Conservation (phyloP, 1,140 invertebrate species). For the Lasioglossum baleicum region DNA sequence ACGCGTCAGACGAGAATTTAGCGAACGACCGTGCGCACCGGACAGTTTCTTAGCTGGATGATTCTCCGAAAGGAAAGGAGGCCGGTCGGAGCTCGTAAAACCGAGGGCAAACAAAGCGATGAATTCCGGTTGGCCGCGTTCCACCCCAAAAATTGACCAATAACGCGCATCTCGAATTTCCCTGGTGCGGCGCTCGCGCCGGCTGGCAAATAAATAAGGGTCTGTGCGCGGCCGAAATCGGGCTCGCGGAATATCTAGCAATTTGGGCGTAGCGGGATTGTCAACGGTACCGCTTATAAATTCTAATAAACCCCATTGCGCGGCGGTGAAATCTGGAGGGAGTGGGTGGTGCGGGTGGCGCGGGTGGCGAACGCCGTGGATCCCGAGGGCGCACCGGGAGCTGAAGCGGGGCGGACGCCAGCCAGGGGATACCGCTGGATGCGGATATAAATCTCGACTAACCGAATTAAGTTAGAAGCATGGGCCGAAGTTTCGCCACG, state of each 20-base stretch:
- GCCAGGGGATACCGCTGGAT: slow-evolving; percentile 46
- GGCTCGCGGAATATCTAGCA: slow-evolving; percentile 50
- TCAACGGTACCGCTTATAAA: slow-evolving; percentile 70
- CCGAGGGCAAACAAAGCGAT: slow-evolving; percentile 74
- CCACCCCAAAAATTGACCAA: slow-evolving; percentile 71
- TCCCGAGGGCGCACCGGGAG: too few species aligned
- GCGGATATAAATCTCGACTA: slow-evolving; percentile 71
- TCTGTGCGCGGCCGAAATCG: slow-evolving; percentile 43
- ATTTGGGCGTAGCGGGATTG: slow-evolving; percentile 69
- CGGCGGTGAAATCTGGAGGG: slow-evolving; percentile 21
- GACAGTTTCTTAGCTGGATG: slow-evolving; percentile 48
- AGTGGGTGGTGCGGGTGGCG: not conserved
- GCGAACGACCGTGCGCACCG: too few species aligned
- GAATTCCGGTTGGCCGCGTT: slow-evolving; percentile 71
- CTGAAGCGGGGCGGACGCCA: too few species aligned
- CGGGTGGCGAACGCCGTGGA: too few species aligned
- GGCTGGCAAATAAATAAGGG: slow-evolving; percentile 68
- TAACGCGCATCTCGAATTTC: slow-evolving; percentile 57
- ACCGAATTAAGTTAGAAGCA: slow-evolving; percentile 70
- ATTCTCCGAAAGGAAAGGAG: slow-evolving; percentile 60
- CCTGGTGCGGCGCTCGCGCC: too few species aligned
- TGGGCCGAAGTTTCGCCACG: slow-evolving; percentile 66
- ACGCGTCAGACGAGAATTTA: too few species aligned
- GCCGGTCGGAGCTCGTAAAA: slow-evolving; percentile 46
- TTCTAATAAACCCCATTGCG: slow-evolving; percentile 68